Evolutionary conservation across 2,888 invertebrate species (phyloP), one percentile per base, ranked within the genome.

Genomic region (Uropetala carovei): DNA sequence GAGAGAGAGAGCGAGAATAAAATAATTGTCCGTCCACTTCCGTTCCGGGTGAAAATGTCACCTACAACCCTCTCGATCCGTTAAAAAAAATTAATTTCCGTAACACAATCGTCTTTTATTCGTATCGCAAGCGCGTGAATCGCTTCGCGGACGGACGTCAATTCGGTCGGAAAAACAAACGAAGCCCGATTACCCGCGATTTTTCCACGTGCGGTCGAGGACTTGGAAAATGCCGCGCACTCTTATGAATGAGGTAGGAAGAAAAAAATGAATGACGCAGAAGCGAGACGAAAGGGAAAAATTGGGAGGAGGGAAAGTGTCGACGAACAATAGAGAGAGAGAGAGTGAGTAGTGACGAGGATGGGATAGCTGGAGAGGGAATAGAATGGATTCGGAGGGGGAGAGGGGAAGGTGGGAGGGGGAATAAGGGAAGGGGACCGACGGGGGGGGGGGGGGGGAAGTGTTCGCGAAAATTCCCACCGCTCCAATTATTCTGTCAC

Each of bases 401-500:
- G 27, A 9, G 75, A 75, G 27, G 22, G 18, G n/a, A 64, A 64
- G 9, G 5, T 0, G 5, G 75, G n/a, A 14, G 16, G 14, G 14
- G 64, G 64, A n/a, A 75, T 11, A 75, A 75, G 22, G 27, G 27
- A 13, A 9, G 75, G 27, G 75, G 27, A 27, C 22, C 22, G 22
- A 10, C 1, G 4, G 22, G 27, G 22, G 3, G 2, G 75, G 22
- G 3, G 18, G 4, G 22, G 27, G 22, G 3, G 2, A 11, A 22
- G 27, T 68, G 18, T 85, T 14, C n/a, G 58, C 9, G 13, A 30
- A 60, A 86, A 86, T 58, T 30, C 58, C 30, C 86, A 30, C 30
- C 22, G 59, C 86, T 86, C 86, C 59, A 60, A 86, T 86, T 86
- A 86, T 30, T 60, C 30, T 30, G 60, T 60, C 86, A 86, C 60